Evolutionary conservation across 2,113 vertebrate genomes (phyloP).

Genomic region (Hyaena hyaena): DNA sequence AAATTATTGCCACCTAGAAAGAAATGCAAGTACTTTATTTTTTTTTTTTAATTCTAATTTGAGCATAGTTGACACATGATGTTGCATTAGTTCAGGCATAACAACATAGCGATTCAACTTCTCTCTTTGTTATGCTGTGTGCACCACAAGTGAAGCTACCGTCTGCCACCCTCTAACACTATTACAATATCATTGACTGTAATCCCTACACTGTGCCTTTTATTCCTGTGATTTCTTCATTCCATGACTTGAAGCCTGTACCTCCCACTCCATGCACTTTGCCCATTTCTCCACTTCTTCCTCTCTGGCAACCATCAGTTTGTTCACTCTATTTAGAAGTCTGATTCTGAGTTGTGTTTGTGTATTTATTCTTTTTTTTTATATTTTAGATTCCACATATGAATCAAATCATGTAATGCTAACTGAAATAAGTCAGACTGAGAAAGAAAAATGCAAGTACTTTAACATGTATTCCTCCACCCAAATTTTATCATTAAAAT

Average conservation of each 20-base stretch:
- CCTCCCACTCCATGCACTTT: not conserved
- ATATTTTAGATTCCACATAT: not conserved
- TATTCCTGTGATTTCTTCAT: not conserved
- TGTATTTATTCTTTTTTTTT: not conserved
- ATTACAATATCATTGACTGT: not conserved
- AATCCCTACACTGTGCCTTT: not conserved
- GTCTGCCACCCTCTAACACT: not conserved
- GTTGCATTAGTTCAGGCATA: not conserved
- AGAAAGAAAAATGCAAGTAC: not conserved
- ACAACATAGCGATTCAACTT: not conserved
- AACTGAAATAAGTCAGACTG: not conserved
- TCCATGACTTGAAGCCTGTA: not conserved
- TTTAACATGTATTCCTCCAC: not conserved
- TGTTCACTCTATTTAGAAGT: not conserved
- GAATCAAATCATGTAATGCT: not conserved
- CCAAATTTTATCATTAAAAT: not conserved
- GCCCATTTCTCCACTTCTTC: not conserved
- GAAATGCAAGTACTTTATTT: not conserved
- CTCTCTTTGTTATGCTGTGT: not conserved
- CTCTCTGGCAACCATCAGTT: not conserved
- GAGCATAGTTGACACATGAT: not conserved
- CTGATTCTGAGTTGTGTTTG: not conserved
- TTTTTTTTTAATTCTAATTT: not conserved
- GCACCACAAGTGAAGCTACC: not conserved
- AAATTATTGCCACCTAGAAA: not conserved